Base-by-base conservation (phyloP, 2,797 vertebrate genomes). In the Distichodus sexfasciatus region DNA sequence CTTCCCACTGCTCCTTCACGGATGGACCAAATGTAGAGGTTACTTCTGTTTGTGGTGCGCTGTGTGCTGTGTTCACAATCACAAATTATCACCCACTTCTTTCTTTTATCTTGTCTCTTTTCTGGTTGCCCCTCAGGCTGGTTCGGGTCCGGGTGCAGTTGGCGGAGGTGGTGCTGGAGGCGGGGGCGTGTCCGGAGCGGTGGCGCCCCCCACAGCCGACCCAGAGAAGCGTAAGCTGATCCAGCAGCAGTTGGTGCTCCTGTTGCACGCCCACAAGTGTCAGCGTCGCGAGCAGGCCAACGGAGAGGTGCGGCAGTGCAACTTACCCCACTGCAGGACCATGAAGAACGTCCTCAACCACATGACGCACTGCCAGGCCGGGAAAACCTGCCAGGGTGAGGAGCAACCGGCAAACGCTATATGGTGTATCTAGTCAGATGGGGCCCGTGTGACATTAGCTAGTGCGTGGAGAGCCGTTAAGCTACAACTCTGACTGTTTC, bases 261-360 rank as follows among this genome's bases (percentile, higher is more conserved):
- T 95, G 47, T 75, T 95, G 29, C 94, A 95, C 0, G 94, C 94
- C 65, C 94, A 95, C 84, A 95, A 95, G 84, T 95, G 94, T 85
- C 94, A 95, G 86, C 91, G 93, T 8, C 83, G 93, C 33, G 94
- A 95, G 47, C 94, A 94, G 83, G 92, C 92, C 66, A 94, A 94
- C 0, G 93, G 93, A 10, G 93, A 94, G 70, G 90, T 94, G 69
- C 85, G 91, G 4, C 93, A 91, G 71, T 94, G 93, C 80, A 94
- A 92, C 80, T 91, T 99, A 79, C 97, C 97, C 59, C 97, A 99
- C 46, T 99, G 97, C 75, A 93, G 97, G 53, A 99, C 97, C 75
- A 99, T 99, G 96, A 99, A 99, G 93, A 99, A 99, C 77, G 97
- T 99, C 83, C 91, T 99, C 55, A 99, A 99, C 89, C 97, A 99